These are phyloP conservation scores for Stenotaenia linearis DNA, from an alignment of 2,888 invertebrate genomes.

Conservation along the genomic window DNA sequence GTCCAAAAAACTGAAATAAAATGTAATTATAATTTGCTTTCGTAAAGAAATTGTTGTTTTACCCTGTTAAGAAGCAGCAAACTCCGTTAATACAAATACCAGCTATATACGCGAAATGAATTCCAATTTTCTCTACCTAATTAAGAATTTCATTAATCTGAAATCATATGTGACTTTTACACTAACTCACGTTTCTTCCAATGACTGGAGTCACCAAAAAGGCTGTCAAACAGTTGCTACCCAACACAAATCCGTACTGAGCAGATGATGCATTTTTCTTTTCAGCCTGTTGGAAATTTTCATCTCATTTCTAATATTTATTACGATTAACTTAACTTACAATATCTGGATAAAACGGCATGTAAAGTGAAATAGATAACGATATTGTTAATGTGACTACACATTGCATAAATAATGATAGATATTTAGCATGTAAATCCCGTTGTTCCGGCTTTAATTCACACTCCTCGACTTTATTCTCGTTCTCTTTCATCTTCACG, in stretches of 20 bases:
- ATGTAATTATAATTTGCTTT: background rate
- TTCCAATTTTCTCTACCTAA: conserved; percentile 39
- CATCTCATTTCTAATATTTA: background rate
- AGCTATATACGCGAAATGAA: conserved; percentile 39
- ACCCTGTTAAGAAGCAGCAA: conserved; percentile 40
- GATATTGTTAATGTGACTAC: conserved; percentile 39
- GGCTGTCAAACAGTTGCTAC: conserved; percentile 42
- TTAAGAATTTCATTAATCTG: background rate
- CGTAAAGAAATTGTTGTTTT: background rate
- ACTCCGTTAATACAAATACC: conserved; percentile 40
- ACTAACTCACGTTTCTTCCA: conserved; percentile 41
- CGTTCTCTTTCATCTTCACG: background rate
- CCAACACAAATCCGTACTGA: conserved; percentile 42
- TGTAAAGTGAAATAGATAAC: conserved; percentile 41
- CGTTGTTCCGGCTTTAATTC: background rate
- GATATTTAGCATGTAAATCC: background rate
- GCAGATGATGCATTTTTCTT: conserved; percentile 40
- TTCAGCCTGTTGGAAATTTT: conserved; percentile 39
- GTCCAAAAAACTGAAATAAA: conserved; percentile 38
- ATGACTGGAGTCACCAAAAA: conserved; percentile 42
- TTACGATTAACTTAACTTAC: conserved; percentile 36
- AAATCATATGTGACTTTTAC: conserved; percentile 35
- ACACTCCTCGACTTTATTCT: background rate
- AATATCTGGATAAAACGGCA: conserved; percentile 41
- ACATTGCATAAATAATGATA: conserved; percentile 35